Base-by-base conservation (phyloP, 1,140 invertebrate species). In the Atta colombica region DNA sequence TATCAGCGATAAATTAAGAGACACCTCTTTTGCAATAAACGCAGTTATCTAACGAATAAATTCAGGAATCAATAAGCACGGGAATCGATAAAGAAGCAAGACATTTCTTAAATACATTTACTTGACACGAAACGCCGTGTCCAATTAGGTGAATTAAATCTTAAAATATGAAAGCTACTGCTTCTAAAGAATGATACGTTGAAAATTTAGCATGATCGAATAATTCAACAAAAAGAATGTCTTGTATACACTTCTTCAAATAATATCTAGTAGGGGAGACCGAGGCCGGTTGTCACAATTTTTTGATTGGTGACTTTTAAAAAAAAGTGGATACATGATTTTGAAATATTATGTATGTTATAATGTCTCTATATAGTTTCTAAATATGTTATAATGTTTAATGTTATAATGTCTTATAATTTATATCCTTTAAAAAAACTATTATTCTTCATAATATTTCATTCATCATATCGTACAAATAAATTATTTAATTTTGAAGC, bases 41-140 rank as follows among this genome's bases (percentile, higher is more conserved):
- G 66, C 18, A 45, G n/a, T 45, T 71, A 28, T 53, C 68, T 31
- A 21, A 35, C 21, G 66, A 81, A 81, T 81, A 71, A 81, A 81
- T 81, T 58, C 31, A 12, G 12, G 35, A 12, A 10, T 58, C n/a
- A 55, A 68, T 68, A 16, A 69, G 4, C 21, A 61, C 21, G 35
- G 66, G 21, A 71, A 58, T 58, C 51, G 51, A 71, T 58, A 39
- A 21, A 25, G 35, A 71, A 31, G 31, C 31, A 31, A 31, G 31
- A 31, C 21, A 16, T 35, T 81, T n/a, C 66, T 71, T 58, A 39
- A 68, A 53, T 28, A 53, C 25, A 68, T 80, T 71, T 58, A 71
- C 51, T 55, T n/a, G 39, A 61, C 25, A 14, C 21, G 31, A 60
- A 31, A 31, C 6, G 1, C 31, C 31, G 7, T 39, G 39, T 49